A percentile compares a stretch with the other conserved stretches of the same genome.
Evolutionary conservation across 2,797 vertebrate species (phyloP).

Genomic region (Eremophila alpestris): DNA sequence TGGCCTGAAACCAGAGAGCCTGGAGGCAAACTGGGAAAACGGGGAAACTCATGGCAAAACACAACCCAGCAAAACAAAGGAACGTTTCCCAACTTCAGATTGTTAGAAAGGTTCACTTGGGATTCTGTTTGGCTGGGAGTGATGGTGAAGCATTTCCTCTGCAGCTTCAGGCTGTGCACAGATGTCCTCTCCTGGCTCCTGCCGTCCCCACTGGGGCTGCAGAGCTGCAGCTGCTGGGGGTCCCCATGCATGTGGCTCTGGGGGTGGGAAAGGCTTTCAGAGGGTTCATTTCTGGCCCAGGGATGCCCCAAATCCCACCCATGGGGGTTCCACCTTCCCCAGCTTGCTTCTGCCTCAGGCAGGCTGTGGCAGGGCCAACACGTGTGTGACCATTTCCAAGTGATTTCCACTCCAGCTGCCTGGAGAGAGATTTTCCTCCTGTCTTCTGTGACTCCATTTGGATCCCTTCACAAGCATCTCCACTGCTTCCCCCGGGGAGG

Average conservation of each 20-base stretch:
- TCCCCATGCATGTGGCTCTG: neutral
- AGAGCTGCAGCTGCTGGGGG: neutral
- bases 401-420: neutral
- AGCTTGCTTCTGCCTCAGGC: neutral
- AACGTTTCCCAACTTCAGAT: neutral
- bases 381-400: accelerated
- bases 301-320: neutral
- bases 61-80: neutral
- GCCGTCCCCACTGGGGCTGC: neutral
- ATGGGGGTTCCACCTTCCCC: neutral
- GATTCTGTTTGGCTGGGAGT: neutral
- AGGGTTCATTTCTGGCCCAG: neutral
- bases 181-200: neutral
- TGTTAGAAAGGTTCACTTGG: neutral
- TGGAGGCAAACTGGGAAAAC: neutral
- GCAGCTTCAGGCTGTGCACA: neutral
- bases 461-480: accelerated
- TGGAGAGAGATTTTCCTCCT: neutral
- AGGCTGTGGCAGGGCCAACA: neutral
- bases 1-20: neutral
- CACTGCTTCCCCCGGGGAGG: neutral
- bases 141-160: neutral
- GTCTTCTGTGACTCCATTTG: neutral
- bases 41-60: neutral
- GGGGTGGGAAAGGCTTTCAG: neutral